A percentile compares a stretch with the other conserved stretches of the same genome.
These are phyloP conservation scores for Ctena decussata DNA, from an alignment of 2,888 invertebrate genomes.

Conservation along the genomic window DNA sequence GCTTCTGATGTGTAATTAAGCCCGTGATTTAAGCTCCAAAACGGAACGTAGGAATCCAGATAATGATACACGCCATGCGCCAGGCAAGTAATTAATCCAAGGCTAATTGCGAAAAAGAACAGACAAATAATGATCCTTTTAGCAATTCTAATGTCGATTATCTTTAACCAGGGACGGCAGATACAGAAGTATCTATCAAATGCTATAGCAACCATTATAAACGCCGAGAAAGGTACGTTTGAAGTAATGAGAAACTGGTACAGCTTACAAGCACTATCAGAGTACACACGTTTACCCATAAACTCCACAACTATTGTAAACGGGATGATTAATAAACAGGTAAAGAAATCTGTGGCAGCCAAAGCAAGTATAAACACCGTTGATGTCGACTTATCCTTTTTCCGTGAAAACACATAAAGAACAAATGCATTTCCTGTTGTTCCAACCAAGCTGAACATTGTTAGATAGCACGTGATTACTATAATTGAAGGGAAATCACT, in stretches of 20 bases:
- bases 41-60: slow-evolving; percentile 18
- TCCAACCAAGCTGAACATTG: slow-evolving; percentile 80
- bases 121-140: slow-evolving; percentile 53
- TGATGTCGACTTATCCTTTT: slow-evolving; percentile 77
- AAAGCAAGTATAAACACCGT: slow-evolving; percentile 83
- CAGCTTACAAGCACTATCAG: slow-evolving; percentile 78
- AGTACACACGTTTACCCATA: slow-evolving; percentile 72
- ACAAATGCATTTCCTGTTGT: slow-evolving; percentile 85
- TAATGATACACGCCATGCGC: slow-evolving; percentile 62
- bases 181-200: slow-evolving; percentile 85
- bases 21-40: background rate
- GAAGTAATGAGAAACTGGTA: slow-evolving; percentile 82
- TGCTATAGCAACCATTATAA: slow-evolving; percentile 84
- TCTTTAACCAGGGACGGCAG: slow-evolving; percentile 77
- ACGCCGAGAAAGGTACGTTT: slow-evolving; percentile 81
- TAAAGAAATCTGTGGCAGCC: slow-evolving; percentile 82
- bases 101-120: slow-evolving; percentile 46
- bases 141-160: slow-evolving; percentile 53
- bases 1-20: background rate
- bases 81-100: slow-evolving; percentile 58
- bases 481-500: slow-evolving; percentile 56
- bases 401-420: slow-evolving; percentile 82
- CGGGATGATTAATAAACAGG: slow-evolving; percentile 82
- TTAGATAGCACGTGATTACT: slow-evolving; percentile 67
- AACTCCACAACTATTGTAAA: slow-evolving; percentile 83